Base-by-base conservation (phyloP, 2,797 vertebrate species). In the Falco berigora region DNA sequence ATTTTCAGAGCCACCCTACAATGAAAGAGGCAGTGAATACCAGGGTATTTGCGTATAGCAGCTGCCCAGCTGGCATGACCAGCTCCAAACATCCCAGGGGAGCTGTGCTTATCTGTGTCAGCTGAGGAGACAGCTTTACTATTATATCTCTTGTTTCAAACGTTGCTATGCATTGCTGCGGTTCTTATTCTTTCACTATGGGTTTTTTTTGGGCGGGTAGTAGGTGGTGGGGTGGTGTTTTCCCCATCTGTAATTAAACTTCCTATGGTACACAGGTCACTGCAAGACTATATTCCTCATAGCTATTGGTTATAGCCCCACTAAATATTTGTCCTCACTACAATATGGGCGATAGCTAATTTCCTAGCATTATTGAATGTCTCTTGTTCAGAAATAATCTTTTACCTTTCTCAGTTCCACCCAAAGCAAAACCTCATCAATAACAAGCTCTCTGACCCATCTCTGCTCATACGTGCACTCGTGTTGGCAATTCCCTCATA, bases 391-490 rank as follows among this genome's bases (percentile, higher is more conserved):
- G 75, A 80, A 86, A 24, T 28, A 47, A 14, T 58, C 19, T 75
- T 91, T 83, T 14, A 20, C 32, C 9, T 80, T 89, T 91, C 34
- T 15, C 32, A 32, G 13, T 90, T 86, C 62, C 44, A 73, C 30
- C 7, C 25, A 58, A 75, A 83, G 28, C 19, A 77, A 80, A 91
- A 56, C 66, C 34, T 87, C 32, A 59, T 58, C 30, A 83, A 19
- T 32, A 63, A 40, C 27, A 16, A 0, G 5, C 56, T 81, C 0
- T 0, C 55, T 49, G 40, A 24, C 67, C 32, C 3, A 8, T 49
- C 63, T 72, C 46, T 72, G 10, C 49, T 32, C 0, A 0, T 20
- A 21, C 20, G 7, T 10, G 8, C 5, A 1, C 21, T 88, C 36
- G 8, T n/a, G 27, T 16, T 74, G 88, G 32, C 69, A 66, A n/a